Evolutionary conservation across 2,888 invertebrate species (phyloP).

Genomic region (Biston betularia): DNA sequence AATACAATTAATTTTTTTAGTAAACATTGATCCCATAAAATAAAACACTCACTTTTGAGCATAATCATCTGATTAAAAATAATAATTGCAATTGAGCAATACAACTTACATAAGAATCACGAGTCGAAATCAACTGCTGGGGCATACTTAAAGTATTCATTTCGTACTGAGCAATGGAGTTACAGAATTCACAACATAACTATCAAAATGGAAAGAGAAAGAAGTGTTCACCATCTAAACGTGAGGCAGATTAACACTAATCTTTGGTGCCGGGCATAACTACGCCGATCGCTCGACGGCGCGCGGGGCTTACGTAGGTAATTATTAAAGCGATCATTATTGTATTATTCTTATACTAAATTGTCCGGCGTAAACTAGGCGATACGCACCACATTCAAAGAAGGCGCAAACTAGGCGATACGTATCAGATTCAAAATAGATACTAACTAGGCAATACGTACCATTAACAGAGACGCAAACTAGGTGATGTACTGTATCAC

Average conservation of each 20-base stretch:
- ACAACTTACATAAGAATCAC: conserved; percentile 63
- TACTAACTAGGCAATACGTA: no score
- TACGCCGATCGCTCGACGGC: conserved; percentile 63
- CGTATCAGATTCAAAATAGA: no score
- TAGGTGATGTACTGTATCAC: no score
- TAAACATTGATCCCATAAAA: conserved; percentile 73
- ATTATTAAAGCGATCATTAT: conserved; percentile 50
- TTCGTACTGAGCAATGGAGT: conserved; percentile 66
- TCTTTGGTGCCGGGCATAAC: conserved; percentile 83
- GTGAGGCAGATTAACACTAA: conserved; percentile 75
- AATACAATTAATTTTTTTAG: conserved; percentile 58
- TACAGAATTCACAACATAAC: conserved; percentile 51
- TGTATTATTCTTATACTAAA: conserved; percentile 29
- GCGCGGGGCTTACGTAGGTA: conserved; percentile 47
- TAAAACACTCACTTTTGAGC: conserved; percentile 80
- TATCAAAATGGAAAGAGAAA: conserved; percentile 51
- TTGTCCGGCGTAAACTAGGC: conserved; percentile 1
- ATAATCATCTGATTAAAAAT: conserved; percentile 73
- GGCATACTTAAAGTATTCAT: conserved; percentile 67
- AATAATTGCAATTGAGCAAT: conserved; percentile 80
- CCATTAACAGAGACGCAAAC: no score
- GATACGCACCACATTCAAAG: neutral
- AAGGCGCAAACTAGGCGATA: neutral
- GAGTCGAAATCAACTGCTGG: conserved; percentile 67
- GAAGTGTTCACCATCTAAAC: conserved; percentile 59